Evolutionary conservation across 1,140 invertebrate species (phyloP).

Genomic region (Mizuhopecten yessoensis): DNA sequence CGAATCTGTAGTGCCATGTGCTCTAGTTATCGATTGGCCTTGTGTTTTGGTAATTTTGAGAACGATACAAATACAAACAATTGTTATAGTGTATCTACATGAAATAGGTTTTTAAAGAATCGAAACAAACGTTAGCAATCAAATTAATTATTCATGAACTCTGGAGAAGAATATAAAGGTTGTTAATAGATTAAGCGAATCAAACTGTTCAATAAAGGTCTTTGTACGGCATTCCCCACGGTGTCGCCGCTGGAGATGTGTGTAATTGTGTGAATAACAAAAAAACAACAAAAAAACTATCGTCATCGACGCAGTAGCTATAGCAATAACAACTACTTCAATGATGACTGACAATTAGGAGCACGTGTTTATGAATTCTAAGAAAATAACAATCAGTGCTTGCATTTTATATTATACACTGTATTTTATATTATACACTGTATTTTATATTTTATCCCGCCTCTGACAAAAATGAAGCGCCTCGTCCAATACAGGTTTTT

Average conservation of each 20-base stretch:
- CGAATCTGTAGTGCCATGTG: neutral
- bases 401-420: too few species aligned
- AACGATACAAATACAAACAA: neutral
- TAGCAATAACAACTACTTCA: too few species aligned
- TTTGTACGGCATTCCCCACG: neutral
- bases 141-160: neutral
- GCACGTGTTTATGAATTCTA: too few species aligned
- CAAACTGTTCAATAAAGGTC: neutral
- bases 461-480: too few species aligned
- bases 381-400: too few species aligned
- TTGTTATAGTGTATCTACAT: neutral
- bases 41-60: neutral
- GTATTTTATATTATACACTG: too few species aligned
- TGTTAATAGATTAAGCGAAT: neutral
- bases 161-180: neutral
- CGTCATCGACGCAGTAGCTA: too few species aligned
- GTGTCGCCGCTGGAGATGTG: neutral
- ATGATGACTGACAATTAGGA: too few species aligned
- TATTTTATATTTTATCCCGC: too few species aligned
- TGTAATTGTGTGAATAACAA: too few species aligned
- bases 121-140: neutral
- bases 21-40: neutral
- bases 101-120: neutral
- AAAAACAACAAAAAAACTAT: too few species aligned
- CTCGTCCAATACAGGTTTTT: too few species aligned